phyloP scores from a whole-genome alignment of 2,888 invertebrate genomes.

The Glyphotaelius pellucidus region DNA sequence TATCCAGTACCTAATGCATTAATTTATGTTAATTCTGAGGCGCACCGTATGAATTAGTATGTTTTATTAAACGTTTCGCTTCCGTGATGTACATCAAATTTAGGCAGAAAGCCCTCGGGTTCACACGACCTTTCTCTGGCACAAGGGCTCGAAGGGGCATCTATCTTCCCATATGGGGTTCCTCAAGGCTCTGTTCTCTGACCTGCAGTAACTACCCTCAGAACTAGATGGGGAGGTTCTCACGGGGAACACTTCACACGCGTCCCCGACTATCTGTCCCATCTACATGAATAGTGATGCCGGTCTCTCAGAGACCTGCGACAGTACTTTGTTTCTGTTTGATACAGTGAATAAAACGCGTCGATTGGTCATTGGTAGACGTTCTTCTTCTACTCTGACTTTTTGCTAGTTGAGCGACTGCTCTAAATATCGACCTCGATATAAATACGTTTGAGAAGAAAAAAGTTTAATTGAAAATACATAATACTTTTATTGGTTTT shows the following conservation, averaged over 20 bases:
- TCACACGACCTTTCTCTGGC: conserved; percentile 48
- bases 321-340: neutral
- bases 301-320: neutral
- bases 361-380: neutral
- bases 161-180: conserved; percentile 27
- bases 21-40: neutral
- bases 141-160: conserved; percentile 31
- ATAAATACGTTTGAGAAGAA: neutral
- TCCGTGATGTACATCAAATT: conserved; percentile 46
- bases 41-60: neutral
- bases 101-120: conserved; percentile 30
- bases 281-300: conserved; percentile 17
- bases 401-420: neutral
- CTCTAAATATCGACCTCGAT: neutral
- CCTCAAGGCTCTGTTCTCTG: conserved; percentile 40
- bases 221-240: conserved; percentile 30
- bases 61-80: conserved; percentile 23
- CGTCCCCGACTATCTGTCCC: conserved; percentile 23
- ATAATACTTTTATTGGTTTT: no score
- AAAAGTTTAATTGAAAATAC: no score
- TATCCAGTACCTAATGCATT: neutral
- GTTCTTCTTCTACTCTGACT: neutral
- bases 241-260: conserved; percentile 47
- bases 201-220: conserved; percentile 34
- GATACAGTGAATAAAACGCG: neutral